These are phyloP conservation scores for Agrochola circellaris DNA, from an alignment of 2,888 invertebrate genomes.

Conservation along the genomic window DNA sequence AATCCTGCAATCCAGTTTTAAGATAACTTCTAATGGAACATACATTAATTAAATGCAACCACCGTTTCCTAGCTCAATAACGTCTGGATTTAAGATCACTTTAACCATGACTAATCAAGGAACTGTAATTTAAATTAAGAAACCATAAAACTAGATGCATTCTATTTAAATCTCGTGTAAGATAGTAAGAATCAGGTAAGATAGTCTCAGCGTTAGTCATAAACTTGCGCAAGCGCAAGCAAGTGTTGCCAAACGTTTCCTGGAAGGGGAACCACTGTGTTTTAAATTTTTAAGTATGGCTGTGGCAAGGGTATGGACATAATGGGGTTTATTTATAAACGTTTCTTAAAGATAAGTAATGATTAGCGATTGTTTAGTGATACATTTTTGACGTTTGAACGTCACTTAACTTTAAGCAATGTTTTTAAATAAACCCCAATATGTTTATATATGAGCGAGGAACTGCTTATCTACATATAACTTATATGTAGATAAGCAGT, in stretches of 20 bases:
- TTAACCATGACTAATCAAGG: neutral
- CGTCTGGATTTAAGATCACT: neutral
- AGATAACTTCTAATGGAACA: too few species aligned
- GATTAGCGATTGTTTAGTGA: too few species aligned
- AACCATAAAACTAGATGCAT: constrained; percentile 20
- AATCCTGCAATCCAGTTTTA: too few species aligned
- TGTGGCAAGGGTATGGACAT: constrained; percentile 29
- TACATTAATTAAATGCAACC: too few species aligned
- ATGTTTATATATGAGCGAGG: too few species aligned
- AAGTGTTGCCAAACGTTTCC: constrained; percentile 58
- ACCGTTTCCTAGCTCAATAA: neutral
- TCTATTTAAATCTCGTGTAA: constrained; percentile 35
- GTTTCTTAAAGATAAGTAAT: too few species aligned
- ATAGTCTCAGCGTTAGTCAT: constrained; percentile 28
- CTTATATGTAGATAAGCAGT: too few species aligned
- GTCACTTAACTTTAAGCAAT: too few species aligned
- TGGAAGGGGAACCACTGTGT: constrained; percentile 36
- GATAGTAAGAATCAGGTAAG: constrained; percentile 45
- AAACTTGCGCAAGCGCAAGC: constrained; percentile 42
- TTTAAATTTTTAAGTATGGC: constrained; percentile 47
- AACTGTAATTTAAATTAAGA: neutral
- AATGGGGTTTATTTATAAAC: neutral
- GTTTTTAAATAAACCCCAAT: too few species aligned
- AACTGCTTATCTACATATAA: too few species aligned
- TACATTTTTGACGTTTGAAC: too few species aligned